Percentiles rank a stretch among this genome's conserved stretches.
phyloP scores from a whole-genome alignment of 92 coral and sea anemone species.

The Metridium senile region DNA sequence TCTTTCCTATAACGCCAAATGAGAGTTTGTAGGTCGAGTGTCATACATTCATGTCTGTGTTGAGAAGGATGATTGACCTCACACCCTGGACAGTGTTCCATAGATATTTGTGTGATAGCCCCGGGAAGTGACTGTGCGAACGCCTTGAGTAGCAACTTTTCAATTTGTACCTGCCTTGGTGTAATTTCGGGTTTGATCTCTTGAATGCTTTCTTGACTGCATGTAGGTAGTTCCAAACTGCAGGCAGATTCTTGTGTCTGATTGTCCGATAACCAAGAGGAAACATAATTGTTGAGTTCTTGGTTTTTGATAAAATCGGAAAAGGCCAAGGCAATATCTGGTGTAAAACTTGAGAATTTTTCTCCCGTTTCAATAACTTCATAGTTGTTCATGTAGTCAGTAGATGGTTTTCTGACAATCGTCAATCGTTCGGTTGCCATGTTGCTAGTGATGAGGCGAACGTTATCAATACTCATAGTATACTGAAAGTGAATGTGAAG shows the following conservation, averaged over 20 bases:
- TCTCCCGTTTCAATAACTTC: conserved; percentile 1
- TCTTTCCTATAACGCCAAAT: neutral
- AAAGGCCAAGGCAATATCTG: conserved; percentile 7
- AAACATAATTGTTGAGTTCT: neutral
- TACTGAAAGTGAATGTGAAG: no score
- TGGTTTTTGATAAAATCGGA: neutral
- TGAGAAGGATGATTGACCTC: neutral
- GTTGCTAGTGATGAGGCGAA: no score
- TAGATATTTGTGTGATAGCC: no score
- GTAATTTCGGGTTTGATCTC: neutral
- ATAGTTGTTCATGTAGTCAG: conserved; percentile 1
- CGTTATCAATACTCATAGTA: no score
- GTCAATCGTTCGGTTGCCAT: conserved; percentile 45
- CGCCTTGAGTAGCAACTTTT: neutral
- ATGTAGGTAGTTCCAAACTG: neutral
- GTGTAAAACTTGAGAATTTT: conserved; percentile 4
- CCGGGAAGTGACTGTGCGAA: neutral
- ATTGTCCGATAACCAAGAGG: neutral
- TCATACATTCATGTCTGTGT: neutral
- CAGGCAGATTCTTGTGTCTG: neutral
- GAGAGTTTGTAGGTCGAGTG: neutral
- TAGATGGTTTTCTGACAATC: conserved; percentile 45
- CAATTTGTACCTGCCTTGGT: conserved; percentile 8
- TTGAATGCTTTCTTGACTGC: neutral
- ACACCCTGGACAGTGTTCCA: conserved; percentile 3